Base-by-base conservation (phyloP, 2,797 vertebrate genomes). In the Crenichthys baileyi region DNA sequence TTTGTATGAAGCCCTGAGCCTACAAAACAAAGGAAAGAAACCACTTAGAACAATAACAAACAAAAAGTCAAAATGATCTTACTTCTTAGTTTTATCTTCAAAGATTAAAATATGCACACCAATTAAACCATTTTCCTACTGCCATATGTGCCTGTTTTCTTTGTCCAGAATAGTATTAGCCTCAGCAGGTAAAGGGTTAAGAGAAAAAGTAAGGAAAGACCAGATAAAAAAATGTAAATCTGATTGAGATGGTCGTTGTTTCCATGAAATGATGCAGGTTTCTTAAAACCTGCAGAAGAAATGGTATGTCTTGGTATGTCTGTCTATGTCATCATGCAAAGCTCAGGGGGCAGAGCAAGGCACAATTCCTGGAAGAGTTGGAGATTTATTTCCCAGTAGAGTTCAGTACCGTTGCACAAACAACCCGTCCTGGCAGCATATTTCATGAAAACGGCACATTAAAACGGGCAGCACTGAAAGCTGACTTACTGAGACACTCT, bases 401-500 rank as follows among this genome's bases (percentile, higher is more conserved):
- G 26, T 46, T 26, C 15, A 7, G 75, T 67, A 26, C 2, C n/a
- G 53, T 8, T 79, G 74, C 83, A 82, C 76, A 87, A 77, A 83
- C 44, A 41, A 24, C 8, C 73, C 58, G 65, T 78, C 50, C 22
- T 36, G 70, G 61, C 67, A 6, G 61, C 0, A 1, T 24, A 26
- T 76, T 67, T 68, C 55, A 78, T 70, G 75, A 80, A 70, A 70
- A 73, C 70, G 51, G 11, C 55, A 22, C 12, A 31, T 18, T 20
- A 9, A 76, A 72, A 70, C 41, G 39, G 65, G 16, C 48, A 55
- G 24, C 51, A 67, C 4, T 18, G 4, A 20, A 36, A 36, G 39
- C 41, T 15, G 58, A 87, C 97, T 97, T 90, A 99, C 98, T 94
- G 72, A 93, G 85, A 72, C 98, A 99, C 58, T 95, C 91, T 16